Evolutionary conservation across 2,797 vertebrate genomes (phyloP).

Genomic region (Macropus fuliginosus): DNA sequence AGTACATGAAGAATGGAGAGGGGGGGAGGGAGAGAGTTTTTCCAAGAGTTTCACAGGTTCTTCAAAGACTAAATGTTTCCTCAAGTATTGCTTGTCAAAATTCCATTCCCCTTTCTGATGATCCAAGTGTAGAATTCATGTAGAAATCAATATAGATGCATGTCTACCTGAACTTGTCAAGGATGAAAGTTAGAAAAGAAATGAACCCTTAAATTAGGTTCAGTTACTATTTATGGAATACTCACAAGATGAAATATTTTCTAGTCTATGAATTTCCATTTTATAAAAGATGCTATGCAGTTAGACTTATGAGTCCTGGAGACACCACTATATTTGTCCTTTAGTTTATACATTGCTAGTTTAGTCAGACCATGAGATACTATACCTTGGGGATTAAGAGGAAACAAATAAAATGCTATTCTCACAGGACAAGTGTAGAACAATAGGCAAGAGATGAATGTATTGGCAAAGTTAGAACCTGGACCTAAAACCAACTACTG

Average conservation of each 20-base stretch:
- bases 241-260: background rate
- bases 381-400: background rate
- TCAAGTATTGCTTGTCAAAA: background rate
- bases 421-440: background rate
- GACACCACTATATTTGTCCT: background rate
- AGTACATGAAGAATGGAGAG: background rate
- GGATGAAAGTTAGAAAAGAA: background rate
- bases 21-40: background rate
- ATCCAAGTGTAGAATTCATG: background rate
- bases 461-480: conserved; percentile 35
- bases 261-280: background rate
- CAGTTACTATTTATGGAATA: background rate
- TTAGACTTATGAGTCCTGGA: background rate
- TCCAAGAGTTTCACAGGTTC: background rate
- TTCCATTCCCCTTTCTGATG: background rate
- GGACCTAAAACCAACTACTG: background rate
- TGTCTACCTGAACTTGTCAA: background rate
- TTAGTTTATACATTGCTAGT: background rate
- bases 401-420: background rate
- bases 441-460: background rate
- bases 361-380: background rate
- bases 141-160: background rate
- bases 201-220: background rate
- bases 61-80: background rate
- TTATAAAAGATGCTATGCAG: background rate